Evolutionary conservation across 2,113 vertebrate species (phyloP), one percentile per base, ranked within the genome.

Genomic region (Ammodytes dubius): DNA sequence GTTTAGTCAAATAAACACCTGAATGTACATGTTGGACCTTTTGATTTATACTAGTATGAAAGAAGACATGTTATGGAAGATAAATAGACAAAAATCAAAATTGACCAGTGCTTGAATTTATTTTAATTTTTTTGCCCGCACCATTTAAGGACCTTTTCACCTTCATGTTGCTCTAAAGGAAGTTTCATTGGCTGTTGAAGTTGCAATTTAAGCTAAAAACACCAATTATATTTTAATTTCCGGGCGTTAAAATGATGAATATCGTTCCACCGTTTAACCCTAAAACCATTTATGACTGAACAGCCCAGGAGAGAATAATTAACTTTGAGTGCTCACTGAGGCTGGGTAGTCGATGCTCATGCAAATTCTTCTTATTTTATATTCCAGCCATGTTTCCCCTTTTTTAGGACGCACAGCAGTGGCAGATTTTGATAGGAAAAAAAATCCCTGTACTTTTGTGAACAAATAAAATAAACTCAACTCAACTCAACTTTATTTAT

Each of bases 341-440:
- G 74, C 7, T 47, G 37, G 1, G 27, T 27, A 27, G 27, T 27
- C 27, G 27, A 27, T 1, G 2, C 47, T 67, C 17, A 84, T 72
- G 74, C 61, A 63, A 17, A 79, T 53, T 80, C 56, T 81, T 57
- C 71, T 74, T 74, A 65, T 88, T 85, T 77, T 39, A 74, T 74
- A 7, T 75, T 54, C 56, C 13, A 0, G 1, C 40, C 74, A 7
- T 37, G 39, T 17, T 47, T 27, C 2, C 40, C 49, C 43, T 58
- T 35, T 70, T 76, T 45, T 27, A 49, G 37, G 50, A 4, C 19
- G 37, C 50, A 4, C 39, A 39, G 6, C n/a, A 6, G 76, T 17
- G 56, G 57, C 67, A 27, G 6, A 27, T 27, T 27, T 27, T 27
- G 27, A 27, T 27, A 27, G 27, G 27, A 27, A 27, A 27, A 27